A percentile compares a stretch with the other conserved stretches of the same genome.
These are phyloP conservation scores for Holcopasites calliopsidis DNA, from an alignment of 1,140 invertebrate species.

Conservation along the genomic window DNA sequence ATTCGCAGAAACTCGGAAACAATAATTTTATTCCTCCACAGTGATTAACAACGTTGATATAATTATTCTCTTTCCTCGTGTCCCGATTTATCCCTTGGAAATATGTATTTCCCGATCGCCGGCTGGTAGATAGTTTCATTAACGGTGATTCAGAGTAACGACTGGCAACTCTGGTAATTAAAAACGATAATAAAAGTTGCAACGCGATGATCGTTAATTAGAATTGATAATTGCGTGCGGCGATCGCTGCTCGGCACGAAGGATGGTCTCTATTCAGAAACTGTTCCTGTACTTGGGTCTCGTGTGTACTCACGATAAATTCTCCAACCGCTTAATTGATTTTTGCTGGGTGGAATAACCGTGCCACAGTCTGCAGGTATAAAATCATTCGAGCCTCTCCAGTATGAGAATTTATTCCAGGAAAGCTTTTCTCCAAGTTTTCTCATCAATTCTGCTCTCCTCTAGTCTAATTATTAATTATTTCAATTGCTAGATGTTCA, in stretches of 20 bases:
- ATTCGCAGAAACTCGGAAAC: too few species aligned
- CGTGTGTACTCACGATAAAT: background rate
- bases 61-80: too few species aligned
- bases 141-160: slow-evolving; percentile 24
- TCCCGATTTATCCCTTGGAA: background rate
- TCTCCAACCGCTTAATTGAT: slow-evolving; percentile 24
- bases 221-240: slow-evolving; percentile 24
- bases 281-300: background rate
- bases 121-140: slow-evolving; percentile 11
- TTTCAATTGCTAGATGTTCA: too few species aligned
- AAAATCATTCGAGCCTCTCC: background rate
- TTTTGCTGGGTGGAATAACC: background rate
- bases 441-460: too few species aligned
- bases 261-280: slow-evolving; percentile 11
- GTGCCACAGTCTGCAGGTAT: background rate
- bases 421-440: background rate
- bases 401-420: background rate
- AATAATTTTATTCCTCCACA: too few species aligned
- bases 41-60: too few species aligned
- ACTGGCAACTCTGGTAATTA: background rate
- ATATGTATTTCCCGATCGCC: background rate
- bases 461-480: too few species aligned
- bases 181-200: slow-evolving; percentile 24
- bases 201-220: slow-evolving; percentile 20
- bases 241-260: slow-evolving; percentile 4